Percentiles rank a stretch among this genome's conserved stretches.
These are phyloP conservation scores for Myanophis thanlyinensis DNA, from an alignment of 2,113 vertebrate species.

Conservation along the genomic window DNA sequence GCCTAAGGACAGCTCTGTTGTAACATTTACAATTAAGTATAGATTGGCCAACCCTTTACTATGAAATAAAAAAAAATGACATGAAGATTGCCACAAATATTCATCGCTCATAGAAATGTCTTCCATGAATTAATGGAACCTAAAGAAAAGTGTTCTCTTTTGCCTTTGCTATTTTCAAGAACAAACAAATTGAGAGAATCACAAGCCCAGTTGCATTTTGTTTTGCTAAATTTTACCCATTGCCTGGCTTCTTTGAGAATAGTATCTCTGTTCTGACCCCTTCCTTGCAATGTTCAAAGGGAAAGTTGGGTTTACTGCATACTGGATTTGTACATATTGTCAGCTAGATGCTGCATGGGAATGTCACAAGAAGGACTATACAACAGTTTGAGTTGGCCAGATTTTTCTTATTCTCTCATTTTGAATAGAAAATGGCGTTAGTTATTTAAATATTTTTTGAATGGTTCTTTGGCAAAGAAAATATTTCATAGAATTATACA, in stretches of 20 bases:
- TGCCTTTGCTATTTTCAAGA: neutral
- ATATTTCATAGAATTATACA: neutral
- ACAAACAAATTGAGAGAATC: neutral
- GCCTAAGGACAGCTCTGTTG: fast-evolving
- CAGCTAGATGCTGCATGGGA: neutral
- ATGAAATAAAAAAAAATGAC: neutral
- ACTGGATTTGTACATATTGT: neutral
- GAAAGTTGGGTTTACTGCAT: neutral
- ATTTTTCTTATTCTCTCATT: neutral
- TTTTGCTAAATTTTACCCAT: neutral
- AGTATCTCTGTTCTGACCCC: neutral
- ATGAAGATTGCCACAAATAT: neutral
- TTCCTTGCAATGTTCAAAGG: neutral
- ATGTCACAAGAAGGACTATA: neutral
- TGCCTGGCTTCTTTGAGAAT: neutral
- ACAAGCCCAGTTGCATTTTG: neutral
- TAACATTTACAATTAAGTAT: neutral
- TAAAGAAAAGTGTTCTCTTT: neutral
- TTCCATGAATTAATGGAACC: neutral
- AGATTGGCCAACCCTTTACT: neutral
- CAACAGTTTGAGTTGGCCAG: neutral
- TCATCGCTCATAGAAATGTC: neutral
- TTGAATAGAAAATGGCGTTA: neutral
- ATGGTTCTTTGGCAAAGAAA: neutral
- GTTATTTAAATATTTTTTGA: neutral